Conservation (phyloP, 2,888 invertebrate species). For the Hyles lineata region DNA sequence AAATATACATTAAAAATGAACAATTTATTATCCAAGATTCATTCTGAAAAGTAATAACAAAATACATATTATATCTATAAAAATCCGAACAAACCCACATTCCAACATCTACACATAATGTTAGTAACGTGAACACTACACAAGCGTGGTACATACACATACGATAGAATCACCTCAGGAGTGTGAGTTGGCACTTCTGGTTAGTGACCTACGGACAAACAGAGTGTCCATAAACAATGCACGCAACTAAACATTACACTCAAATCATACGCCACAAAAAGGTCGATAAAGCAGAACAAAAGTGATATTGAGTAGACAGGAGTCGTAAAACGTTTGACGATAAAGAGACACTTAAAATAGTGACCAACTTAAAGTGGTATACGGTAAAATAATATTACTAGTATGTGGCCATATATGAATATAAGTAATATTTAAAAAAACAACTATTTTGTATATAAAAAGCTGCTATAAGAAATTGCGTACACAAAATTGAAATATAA, state of each 20-base stretch:
- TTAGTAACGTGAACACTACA: constrained; percentile 25
- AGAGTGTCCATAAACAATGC: constrained; percentile 40
- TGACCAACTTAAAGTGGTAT: too few relatives aligned
- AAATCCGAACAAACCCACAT: neutral
- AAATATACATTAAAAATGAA: too few relatives aligned
- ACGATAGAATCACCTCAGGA: constrained; percentile 56
- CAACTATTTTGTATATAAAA: too few relatives aligned
- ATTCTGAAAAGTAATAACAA: neutral
- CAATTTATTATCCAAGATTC: neutral
- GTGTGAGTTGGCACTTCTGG: constrained; percentile 54
- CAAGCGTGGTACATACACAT: constrained; percentile 37
- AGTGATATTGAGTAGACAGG: neutral
- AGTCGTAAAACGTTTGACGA: too few relatives aligned
- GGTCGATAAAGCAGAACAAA: constrained; percentile 6
- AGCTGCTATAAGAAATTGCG: too few relatives aligned
- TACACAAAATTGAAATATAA: too few relatives aligned
- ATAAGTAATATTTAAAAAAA: neutral
- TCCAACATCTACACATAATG: constrained; percentile 8
- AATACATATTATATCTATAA: neutral
- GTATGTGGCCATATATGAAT: too few relatives aligned
- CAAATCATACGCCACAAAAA: constrained; percentile 2
- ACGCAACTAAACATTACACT: constrained; percentile 21
- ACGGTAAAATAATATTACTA: too few relatives aligned
- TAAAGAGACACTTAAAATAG: too few relatives aligned
- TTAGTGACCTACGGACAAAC: constrained; percentile 70